Conservation (phyloP, 2,888 invertebrate genomes). For the Xylocampa areola region DNA sequence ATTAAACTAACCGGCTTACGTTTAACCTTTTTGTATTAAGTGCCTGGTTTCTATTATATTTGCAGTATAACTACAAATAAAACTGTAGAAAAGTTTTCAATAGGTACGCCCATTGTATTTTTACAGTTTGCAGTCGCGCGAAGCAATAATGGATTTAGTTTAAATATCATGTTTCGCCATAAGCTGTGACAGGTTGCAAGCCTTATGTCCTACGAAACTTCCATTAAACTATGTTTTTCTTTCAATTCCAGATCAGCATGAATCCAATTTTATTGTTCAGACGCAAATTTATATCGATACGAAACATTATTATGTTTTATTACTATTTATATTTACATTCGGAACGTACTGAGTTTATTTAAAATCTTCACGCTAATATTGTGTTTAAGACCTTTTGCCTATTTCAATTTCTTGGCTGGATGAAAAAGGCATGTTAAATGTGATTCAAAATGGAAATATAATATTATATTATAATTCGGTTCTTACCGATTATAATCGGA, state of each 20-base stretch:
- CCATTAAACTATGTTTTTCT: conserved; percentile 43
- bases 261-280: conserved; percentile 60
- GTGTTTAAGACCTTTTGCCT: conserved; percentile 52
- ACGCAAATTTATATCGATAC: conserved; percentile 52
- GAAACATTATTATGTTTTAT: conserved; percentile 54
- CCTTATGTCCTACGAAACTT: conserved; percentile 31
- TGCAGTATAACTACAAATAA: conserved; percentile 6
- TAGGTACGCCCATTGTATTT: conserved; percentile 39
- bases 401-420: conserved; percentile 63
- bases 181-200: conserved; percentile 21
- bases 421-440: conserved; percentile 55
- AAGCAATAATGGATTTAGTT: conserved; percentile 19
- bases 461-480: conserved; percentile 43
- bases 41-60: background rate
- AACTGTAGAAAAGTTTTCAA: background rate
- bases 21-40: conserved; percentile 23
- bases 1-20: too few species aligned
- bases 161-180: conserved; percentile 29
- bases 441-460: conserved; percentile 53
- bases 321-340: conserved; percentile 52
- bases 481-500: conserved; percentile 48
- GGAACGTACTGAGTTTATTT: conserved; percentile 46
- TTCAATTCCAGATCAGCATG: conserved; percentile 50
- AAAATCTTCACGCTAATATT: conserved; percentile 60
- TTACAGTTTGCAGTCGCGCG: conserved; percentile 19